Evolutionary conservation across 2,113 vertebrate species (phyloP).

Genomic region (Phalacrocorax pelagicus): DNA sequence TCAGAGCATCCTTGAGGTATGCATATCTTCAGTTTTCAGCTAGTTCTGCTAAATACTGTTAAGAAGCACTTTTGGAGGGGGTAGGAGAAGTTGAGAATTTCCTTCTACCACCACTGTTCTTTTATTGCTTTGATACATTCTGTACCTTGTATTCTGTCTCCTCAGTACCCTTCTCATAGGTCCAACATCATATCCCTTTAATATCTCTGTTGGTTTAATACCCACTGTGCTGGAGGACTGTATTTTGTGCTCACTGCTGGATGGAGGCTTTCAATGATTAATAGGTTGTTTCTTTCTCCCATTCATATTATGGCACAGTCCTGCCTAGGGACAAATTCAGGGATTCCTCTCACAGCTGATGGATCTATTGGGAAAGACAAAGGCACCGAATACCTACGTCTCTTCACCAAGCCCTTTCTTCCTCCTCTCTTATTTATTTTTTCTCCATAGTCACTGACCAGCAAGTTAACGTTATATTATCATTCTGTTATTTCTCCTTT

Average conservation of each 20-base stretch:
- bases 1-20: background rate
- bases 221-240: background rate
- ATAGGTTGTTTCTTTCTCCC: background rate
- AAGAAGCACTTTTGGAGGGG: accelerated
- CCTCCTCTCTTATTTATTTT: background rate
- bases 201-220: background rate
- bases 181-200: background rate
- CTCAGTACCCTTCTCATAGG: background rate
- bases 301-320: background rate
- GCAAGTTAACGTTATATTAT: accelerated
- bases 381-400: background rate
- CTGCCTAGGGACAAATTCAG: background rate
- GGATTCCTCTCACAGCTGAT: background rate
- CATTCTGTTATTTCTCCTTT: background rate
- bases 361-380: background rate
- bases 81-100: background rate
- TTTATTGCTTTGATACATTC: accelerated
- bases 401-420: background rate
- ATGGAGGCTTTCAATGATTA: background rate
- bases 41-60: background rate
- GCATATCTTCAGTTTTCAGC: accelerated
- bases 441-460: background rate
- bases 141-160: background rate
- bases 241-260: background rate
- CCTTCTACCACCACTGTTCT: background rate